phyloP scores from a whole-genome alignment of 64 coral and sea anemone species.

The Exaiptasia diaphana region DNA sequence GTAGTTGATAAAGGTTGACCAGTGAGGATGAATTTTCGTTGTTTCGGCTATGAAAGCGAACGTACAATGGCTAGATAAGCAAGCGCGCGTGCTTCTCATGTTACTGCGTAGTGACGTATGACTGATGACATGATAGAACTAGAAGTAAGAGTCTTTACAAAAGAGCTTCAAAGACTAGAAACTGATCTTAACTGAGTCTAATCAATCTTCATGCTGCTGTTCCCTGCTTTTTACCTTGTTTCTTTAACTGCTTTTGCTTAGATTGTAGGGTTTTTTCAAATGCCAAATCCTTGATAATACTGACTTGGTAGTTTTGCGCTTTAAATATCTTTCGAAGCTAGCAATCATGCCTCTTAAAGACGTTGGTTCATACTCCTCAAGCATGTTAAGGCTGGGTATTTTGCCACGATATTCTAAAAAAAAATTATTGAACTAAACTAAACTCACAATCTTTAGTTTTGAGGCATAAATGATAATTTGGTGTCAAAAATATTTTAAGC shows the following conservation, averaged over 20 bases:
- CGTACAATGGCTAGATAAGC: background rate
- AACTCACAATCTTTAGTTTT: no score
- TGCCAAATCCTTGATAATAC: background rate
- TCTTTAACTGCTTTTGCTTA: slow-evolving; percentile 57
- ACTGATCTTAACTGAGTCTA: no score
- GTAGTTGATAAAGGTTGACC: no score
- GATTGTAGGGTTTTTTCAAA: slow-evolving; percentile 5
- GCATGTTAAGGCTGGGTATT: no score
- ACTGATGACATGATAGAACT: background rate
- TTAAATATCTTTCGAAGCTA: no score
- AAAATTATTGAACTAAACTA: no score
- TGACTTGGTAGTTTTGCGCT: background rate
- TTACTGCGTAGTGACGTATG: background rate
- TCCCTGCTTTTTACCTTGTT: slow-evolving; percentile 2
- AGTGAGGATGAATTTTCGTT: no score
- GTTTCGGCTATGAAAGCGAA: no score
- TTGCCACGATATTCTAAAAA: no score
- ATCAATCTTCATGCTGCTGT: background rate
- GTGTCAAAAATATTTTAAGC: no score
- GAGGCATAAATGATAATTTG: no score
- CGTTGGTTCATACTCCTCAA: slow-evolving; percentile 19
- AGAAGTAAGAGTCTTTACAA: background rate
- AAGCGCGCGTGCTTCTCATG: background rate
- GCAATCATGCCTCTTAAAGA: background rate
- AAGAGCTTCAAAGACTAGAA: no score